Conservation (phyloP, 1,140 invertebrate species). For the Drosophila azteca region DNA sequence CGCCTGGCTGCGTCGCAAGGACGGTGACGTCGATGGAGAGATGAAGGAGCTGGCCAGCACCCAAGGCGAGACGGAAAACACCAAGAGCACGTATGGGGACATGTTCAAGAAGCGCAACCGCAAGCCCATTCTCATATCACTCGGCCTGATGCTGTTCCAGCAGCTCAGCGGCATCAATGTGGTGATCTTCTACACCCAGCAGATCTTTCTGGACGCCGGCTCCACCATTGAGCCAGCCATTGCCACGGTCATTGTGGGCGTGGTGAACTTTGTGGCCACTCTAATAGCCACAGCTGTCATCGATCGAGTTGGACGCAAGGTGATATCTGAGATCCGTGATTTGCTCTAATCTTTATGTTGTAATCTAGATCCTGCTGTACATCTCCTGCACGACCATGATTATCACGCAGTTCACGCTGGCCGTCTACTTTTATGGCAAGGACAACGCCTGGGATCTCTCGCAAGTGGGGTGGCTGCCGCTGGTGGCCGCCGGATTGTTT, state of each 20-base stretch:
- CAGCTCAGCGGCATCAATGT: constrained; percentile 96
- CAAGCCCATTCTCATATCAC: constrained; percentile 90
- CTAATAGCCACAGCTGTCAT: constrained; percentile 93
- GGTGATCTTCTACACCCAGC: constrained; percentile 95
- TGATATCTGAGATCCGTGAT: constrained; percentile 4
- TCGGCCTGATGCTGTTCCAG: constrained; percentile 97
- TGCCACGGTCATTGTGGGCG: constrained; percentile 92
- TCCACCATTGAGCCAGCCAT: constrained; percentile 89
- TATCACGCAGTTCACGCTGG: constrained; percentile 88
- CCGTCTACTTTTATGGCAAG: constrained; percentile 90
- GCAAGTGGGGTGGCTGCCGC: constrained; percentile 90
- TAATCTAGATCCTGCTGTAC: constrained; percentile 88
- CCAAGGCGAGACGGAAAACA: constrained; percentile 87
- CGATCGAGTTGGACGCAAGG: constrained; percentile 92
- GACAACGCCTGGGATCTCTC: constrained; percentile 85
- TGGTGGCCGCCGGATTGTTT: constrained; percentile 90
- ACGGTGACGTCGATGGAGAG: constrained; percentile 91
- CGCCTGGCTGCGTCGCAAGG: constrained; percentile 91
- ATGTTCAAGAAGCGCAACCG: constrained; percentile 87
- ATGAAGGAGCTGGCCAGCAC: constrained; percentile 90
- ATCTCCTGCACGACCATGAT: constrained; percentile 91
- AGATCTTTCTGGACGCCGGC: constrained; percentile 92
- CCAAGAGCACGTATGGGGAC: constrained; percentile 85
- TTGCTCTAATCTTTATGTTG: neutral
- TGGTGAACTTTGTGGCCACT: constrained; percentile 95